Percentiles rank a stretch among this genome's conserved stretches.
phyloP scores from a whole-genome alignment of 2,888 invertebrate genomes.

The Ophraella communa region DNA sequence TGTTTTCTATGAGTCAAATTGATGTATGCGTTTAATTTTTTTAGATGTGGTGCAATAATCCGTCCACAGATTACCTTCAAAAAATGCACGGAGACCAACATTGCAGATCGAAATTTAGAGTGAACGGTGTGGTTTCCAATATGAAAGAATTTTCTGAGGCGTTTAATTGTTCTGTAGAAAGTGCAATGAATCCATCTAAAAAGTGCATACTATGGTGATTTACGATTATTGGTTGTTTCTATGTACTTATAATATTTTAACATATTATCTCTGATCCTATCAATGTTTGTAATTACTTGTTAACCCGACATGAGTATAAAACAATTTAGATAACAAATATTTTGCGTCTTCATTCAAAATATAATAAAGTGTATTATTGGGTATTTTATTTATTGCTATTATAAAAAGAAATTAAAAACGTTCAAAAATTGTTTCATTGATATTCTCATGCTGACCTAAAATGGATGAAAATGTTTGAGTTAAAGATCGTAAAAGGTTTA shows the following conservation, averaged over 20 bases:
- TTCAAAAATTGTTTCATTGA: no score
- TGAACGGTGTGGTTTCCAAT: slow-evolving; percentile 56
- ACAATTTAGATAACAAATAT: not conserved
- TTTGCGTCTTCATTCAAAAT: not conserved
- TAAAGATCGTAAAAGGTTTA: no score
- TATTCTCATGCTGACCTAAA: no score
- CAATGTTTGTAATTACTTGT: no score
- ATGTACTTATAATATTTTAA: no score
- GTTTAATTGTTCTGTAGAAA: slow-evolving; percentile 53
- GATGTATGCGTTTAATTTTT: not conserved
- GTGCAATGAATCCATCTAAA: slow-evolving; percentile 54
- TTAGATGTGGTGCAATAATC: slow-evolving; percentile 56
- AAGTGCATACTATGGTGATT: slow-evolving; percentile 56
- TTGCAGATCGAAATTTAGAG: slow-evolving; percentile 50
- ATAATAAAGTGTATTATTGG: not conserved
- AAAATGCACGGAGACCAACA: slow-evolving; percentile 39
- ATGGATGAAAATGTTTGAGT: no score
- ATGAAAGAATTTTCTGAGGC: slow-evolving; percentile 56
- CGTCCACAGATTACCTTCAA: slow-evolving; percentile 47
- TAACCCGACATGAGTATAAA: no score
- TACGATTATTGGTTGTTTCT: no score
- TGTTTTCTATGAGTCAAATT: no score
- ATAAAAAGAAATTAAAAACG: no score
- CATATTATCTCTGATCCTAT: no score
- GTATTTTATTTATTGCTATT: no score